These are phyloP conservation scores for Raja brachyura DNA, from an alignment of 2,113 vertebrate genomes.

Conservation along the genomic window DNA sequence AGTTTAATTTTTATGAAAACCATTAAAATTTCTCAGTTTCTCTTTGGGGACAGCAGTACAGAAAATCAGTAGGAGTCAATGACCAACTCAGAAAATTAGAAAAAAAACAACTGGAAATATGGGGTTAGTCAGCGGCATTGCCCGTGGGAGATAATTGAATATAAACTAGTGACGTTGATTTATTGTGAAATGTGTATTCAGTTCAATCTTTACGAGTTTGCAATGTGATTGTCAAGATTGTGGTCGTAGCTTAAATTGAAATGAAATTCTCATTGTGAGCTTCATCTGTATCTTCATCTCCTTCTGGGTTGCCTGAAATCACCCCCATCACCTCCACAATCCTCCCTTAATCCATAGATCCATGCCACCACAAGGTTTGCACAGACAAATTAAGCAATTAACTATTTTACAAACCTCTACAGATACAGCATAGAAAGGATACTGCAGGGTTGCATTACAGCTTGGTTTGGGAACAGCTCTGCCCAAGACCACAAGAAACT, in stretches of 20 bases:
- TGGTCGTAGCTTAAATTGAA: not conserved
- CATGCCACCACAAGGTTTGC: not conserved
- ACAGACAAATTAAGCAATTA: not conserved
- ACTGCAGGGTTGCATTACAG: no score
- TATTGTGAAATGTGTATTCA: not conserved
- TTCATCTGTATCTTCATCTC: not conserved
- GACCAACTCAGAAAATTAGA: not conserved
- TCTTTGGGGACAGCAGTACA: not conserved
- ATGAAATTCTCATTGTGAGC: not conserved
- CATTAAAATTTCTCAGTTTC: constrained; percentile 24
- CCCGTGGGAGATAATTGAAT: not conserved
- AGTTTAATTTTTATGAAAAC: constrained; percentile 26
- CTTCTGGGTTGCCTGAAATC: not conserved
- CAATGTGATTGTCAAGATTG: not conserved
- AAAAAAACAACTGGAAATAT: not conserved
- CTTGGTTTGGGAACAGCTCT: no score
- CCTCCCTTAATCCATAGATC: not conserved
- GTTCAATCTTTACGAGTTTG: not conserved
- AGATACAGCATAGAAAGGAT: no score
- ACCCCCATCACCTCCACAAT: not conserved
- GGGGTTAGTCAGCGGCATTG: not conserved
- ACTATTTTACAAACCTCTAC: no score
- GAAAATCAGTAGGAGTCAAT: not conserved
- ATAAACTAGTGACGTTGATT: not conserved
- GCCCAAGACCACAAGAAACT: no score